phyloP scores from a whole-genome alignment of 1,140 invertebrate species.

The Thalassaphorura encarpata region DNA sequence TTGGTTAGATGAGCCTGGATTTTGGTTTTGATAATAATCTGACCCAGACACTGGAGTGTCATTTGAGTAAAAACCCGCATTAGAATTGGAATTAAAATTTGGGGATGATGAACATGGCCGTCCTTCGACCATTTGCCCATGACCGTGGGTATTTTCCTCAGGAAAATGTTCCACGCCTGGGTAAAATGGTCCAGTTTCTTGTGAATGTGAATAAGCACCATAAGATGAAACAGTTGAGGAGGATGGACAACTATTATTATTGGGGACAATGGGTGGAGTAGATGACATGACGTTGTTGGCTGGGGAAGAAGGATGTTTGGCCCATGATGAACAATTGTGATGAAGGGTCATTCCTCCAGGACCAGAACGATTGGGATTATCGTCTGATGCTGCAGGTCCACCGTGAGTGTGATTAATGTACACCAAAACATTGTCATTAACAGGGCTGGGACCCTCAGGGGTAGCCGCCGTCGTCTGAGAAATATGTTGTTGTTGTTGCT shows the following conservation, averaged over 20 bases:
- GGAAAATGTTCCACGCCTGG: neutral
- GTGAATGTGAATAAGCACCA: conserved; percentile 9
- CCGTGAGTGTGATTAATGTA: too few species aligned
- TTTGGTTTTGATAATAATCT: too few species aligned
- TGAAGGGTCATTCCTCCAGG: too few species aligned
- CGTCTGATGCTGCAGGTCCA: neutral
- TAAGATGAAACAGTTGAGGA: neutral
- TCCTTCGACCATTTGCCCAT: neutral
- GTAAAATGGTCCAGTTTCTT: neutral
- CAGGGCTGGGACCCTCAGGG: too few species aligned
- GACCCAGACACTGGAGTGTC: too few species aligned
- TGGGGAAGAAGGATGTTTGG: neutral
- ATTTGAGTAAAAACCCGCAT: too few species aligned
- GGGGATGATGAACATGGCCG: neutral
- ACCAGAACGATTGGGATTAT: too few species aligned
- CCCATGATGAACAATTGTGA: neutral
- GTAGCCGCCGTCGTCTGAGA: neutral
- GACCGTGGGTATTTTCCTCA: neutral
- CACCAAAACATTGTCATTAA: too few species aligned
- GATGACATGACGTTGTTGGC: neutral
- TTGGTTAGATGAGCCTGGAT: too few species aligned
- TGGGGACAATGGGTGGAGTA: neutral
- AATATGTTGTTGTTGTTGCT: conserved; percentile 10
- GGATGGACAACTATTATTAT: conserved; percentile 7
- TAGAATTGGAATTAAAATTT: too few species aligned